Conservation (phyloP, 2,888 invertebrate species). For the Drosophila pseudotakahashii region DNA sequence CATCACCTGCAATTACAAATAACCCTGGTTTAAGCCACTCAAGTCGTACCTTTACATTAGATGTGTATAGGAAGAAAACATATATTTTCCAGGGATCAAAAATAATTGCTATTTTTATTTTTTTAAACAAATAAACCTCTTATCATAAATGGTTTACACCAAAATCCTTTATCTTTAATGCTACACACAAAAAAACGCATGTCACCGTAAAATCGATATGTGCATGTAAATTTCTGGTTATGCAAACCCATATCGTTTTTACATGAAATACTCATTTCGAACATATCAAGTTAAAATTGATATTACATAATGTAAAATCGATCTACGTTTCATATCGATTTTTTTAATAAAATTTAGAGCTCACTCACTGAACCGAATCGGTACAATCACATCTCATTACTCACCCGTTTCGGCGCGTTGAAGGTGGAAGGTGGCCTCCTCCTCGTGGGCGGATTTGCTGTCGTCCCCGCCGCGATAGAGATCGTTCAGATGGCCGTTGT, state of each 20-base stretch:
- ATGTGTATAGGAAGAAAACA: neutral
- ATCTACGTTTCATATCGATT: too few relatives aligned
- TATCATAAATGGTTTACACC: too few relatives aligned
- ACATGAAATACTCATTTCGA: too few relatives aligned
- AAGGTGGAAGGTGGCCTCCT: slow-evolving; percentile 89
- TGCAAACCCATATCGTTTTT: too few relatives aligned
- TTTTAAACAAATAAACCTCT: neutral
- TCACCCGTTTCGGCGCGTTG: slow-evolving; percentile 89
- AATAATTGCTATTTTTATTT: neutral
- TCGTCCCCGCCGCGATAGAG: slow-evolving; percentile 88
- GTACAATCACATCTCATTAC: slow-evolving; percentile 2
- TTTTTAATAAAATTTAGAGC: too few relatives aligned
- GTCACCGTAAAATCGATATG: too few relatives aligned
- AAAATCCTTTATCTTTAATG: too few relatives aligned
- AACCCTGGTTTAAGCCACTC: slow-evolving; percentile 5
- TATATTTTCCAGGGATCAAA: neutral
- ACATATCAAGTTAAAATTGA: too few relatives aligned
- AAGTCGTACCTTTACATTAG: neutral
- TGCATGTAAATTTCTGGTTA: too few relatives aligned
- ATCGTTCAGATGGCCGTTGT: slow-evolving; percentile 92
- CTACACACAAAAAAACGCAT: too few relatives aligned
- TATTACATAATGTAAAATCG: too few relatives aligned
- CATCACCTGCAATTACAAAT: slow-evolving; percentile 74
- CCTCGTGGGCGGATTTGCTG: slow-evolving; percentile 86
- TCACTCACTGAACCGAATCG: too few relatives aligned